A percentile compares a stretch with the other conserved stretches of the same genome.
Evolutionary conservation across 1,140 invertebrate genomes (phyloP).

Genomic region (Pararge aegeria): DNA sequence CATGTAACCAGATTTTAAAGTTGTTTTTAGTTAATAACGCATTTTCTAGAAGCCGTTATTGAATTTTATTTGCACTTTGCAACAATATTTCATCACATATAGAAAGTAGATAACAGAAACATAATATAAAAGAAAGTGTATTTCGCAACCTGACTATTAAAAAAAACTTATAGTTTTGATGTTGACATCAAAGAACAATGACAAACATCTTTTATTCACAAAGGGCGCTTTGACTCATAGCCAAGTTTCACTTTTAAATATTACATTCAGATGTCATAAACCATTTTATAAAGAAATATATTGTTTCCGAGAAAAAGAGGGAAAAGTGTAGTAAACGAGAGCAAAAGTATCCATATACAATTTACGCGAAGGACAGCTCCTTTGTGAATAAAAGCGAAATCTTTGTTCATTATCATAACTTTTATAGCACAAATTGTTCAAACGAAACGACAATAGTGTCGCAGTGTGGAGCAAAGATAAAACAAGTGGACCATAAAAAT

Average conservation of each 20-base stretch:
- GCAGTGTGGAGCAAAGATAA: conserved; percentile 51
- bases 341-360: conserved; percentile 44
- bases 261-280: conserved; percentile 38
- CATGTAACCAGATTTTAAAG: too few relatives aligned
- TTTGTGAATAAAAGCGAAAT: conserved; percentile 51
- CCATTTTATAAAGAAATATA: conserved; percentile 41
- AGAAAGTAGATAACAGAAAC: background rate
- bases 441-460: conserved; percentile 56
- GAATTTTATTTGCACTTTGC: too few relatives aligned
- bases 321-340: conserved; percentile 38
- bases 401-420: conserved; percentile 44
- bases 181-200: conserved; percentile 30
- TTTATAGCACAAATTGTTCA: conserved; percentile 54
- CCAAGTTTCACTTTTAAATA: conserved; percentile 50
- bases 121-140: background rate
- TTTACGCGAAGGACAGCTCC: conserved; percentile 33
- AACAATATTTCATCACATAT: too few relatives aligned
- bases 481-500: conserved; percentile 69
- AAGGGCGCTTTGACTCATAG: conserved; percentile 38
- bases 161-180: conserved; percentile 20
- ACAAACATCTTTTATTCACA: conserved; percentile 33
- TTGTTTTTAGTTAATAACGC: too few relatives aligned
- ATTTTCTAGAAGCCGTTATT: too few relatives aligned
- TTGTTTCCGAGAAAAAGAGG: conserved; percentile 36
- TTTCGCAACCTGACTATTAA: conserved; percentile 11